phyloP scores from a whole-genome alignment of 2,888 invertebrate genomes.

The Hololepta plana region DNA sequence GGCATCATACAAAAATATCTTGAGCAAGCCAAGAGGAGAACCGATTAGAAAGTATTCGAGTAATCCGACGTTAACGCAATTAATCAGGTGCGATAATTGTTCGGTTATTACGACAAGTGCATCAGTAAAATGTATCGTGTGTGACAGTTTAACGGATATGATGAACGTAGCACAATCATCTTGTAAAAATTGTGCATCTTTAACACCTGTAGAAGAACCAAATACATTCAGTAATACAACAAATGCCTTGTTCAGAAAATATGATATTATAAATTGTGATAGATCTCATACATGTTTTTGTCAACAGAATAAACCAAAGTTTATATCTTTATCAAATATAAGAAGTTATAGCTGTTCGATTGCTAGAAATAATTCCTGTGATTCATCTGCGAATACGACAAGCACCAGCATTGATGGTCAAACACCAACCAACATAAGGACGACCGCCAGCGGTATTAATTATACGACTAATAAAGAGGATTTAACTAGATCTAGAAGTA shows the following conservation, averaged over 20 bases:
- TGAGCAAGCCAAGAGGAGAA: conserved; percentile 7
- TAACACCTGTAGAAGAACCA: conserved; percentile 24
- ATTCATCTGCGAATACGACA: no score
- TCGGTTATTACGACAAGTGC: conserved; percentile 10
- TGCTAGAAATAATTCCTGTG: conserved; percentile 19
- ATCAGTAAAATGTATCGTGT: conserved; percentile 18
- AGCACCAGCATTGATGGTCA: conserved; percentile 17
- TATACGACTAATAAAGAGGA: conserved; percentile 12
- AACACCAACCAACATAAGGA: conserved; percentile 20
- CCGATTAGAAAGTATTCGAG: conserved; percentile 11
- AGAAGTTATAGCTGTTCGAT: conserved; percentile 25
- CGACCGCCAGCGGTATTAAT: conserved; percentile 26
- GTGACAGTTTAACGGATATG: conserved; percentile 17
- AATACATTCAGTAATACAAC: conserved; percentile 10
- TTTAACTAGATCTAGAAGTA: conserved; percentile 11
- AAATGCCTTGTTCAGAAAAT: conserved; percentile 15
- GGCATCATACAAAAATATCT: conserved; percentile 8
- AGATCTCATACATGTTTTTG: conserved; percentile 19
- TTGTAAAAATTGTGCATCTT: conserved; percentile 23
- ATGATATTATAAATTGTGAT: conserved; percentile 20
- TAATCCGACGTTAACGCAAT: conserved; percentile 10
- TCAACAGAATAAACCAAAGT: conserved; percentile 17
- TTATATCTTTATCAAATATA: conserved; percentile 22
- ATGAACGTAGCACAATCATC: conserved; percentile 24
- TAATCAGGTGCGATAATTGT: conserved; percentile 13